Percentiles rank a stretch among this genome's conserved stretches.
Conservation (phyloP, 2,797 vertebrate genomes). For the Petrocephalus schoutedeni region DNA sequence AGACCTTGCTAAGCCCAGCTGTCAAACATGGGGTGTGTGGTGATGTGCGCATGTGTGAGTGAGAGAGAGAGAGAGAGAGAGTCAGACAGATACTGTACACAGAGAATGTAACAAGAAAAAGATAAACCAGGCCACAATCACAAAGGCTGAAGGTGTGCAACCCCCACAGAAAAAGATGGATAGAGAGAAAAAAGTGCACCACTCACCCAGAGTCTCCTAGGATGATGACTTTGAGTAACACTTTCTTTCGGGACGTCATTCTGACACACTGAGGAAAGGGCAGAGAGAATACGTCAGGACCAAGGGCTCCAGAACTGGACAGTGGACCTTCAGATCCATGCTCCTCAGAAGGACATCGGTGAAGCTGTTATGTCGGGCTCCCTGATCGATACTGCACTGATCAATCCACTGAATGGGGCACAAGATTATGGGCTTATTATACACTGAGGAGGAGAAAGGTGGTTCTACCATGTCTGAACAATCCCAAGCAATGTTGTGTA, state of each 20-base stretch:
- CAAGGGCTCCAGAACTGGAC: not conserved
- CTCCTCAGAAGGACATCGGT: not conserved
- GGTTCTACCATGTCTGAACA: not conserved
- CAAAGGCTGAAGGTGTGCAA: not conserved
- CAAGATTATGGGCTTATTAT: not conserved
- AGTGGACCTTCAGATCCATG: not conserved
- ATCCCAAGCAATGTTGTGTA: not conserved
- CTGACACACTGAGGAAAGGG: constrained; percentile 50
- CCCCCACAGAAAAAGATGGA: not conserved
- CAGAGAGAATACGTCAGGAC: constrained; percentile 34
- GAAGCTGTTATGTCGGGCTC: not conserved
- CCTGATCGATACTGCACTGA: not conserved
- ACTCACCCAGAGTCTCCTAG: constrained; percentile 92
- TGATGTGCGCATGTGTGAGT: not conserved
- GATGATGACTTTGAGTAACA: constrained; percentile 91
- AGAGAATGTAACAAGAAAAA: not conserved
- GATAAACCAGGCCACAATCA: not conserved
- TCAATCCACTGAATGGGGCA: not conserved
- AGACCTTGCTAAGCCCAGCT: not conserved
- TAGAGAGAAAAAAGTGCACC: not conserved
- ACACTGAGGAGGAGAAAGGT: not conserved
- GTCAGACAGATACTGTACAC: not conserved
- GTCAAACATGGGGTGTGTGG: not conserved
- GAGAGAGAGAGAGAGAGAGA: not conserved
- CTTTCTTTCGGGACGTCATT: constrained; percentile 97